Percentiles rank a stretch among this genome's conserved stretches.
These are phyloP conservation scores for Diceros bicornis DNA, from an alignment of 2,797 vertebrate genomes.

Conservation along the genomic window DNA sequence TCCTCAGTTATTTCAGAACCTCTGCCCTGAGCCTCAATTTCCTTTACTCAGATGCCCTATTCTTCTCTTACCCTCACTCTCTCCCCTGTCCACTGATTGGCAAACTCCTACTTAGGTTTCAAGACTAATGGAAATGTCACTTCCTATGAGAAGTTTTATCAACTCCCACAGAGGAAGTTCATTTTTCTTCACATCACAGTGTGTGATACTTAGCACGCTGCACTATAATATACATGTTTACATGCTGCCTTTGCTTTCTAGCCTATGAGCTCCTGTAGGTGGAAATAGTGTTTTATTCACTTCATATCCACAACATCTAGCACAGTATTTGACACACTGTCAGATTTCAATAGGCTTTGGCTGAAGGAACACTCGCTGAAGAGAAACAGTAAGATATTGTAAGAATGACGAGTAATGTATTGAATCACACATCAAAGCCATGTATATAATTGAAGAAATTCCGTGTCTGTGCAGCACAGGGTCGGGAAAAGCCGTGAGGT, in stretches of 20 bases:
- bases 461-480: neutral
- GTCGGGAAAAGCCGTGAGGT: conserved; percentile 30
- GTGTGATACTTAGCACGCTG: neutral
- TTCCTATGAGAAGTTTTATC: neutral
- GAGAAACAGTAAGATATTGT: conserved; percentile 64
- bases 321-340: conserved; percentile 40
- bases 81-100: neutral
- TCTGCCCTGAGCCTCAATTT: neutral
- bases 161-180: neutral
- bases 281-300: conserved; percentile 52
- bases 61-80: neutral
- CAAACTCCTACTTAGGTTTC: conserved; percentile 29
- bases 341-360: conserved; percentile 51
- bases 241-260: conserved; percentile 49
- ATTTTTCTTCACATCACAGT: neutral
- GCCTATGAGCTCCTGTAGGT: neutral
- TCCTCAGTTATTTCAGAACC: neutral
- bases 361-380: conserved; percentile 54
- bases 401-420: conserved; percentile 51
- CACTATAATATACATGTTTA: neutral
- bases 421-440: neutral
- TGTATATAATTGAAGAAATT: conserved; percentile 48
- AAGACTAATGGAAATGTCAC: conserved; percentile 43
- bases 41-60: neutral
- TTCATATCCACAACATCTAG: neutral